phyloP scores from a whole-genome alignment of 2,797 vertebrate species.

The Rhabdomys pumilio region DNA sequence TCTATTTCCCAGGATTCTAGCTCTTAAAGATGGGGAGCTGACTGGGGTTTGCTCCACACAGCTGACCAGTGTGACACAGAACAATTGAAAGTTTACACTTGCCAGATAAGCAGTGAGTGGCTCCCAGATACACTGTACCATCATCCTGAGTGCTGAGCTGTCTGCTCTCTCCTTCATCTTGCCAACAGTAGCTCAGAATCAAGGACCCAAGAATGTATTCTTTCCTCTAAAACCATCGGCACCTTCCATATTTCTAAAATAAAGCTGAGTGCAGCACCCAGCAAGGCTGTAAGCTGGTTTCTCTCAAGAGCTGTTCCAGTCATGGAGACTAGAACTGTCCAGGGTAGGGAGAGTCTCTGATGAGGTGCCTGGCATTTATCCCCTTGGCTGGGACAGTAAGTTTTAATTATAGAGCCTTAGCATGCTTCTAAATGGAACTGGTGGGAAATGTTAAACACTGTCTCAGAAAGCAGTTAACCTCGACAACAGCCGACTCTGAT shows the following conservation, averaged over 20 bases:
- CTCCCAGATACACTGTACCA: not conserved
- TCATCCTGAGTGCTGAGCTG: not conserved
- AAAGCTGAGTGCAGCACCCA: not conserved
- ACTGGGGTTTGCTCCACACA: not conserved
- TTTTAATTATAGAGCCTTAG: constrained; percentile 79
- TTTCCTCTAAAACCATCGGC: not conserved
- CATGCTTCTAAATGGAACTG: constrained; percentile 32
- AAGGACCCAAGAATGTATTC: not conserved
- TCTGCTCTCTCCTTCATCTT: not conserved
- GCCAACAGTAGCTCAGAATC: not conserved
- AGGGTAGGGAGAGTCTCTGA: not conserved
- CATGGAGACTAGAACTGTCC: not conserved
- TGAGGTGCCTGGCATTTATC: constrained; percentile 60
- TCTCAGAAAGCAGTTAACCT: constrained; percentile 64
- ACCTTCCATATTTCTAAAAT: not conserved
- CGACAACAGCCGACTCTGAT: not conserved
- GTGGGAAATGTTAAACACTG: accelerated
- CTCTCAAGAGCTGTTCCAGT: accelerated
- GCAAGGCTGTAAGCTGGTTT: accelerated
- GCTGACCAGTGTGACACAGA: not conserved
- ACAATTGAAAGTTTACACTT: accelerated
- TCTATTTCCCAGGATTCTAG: not conserved
- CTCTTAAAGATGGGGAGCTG: not conserved
- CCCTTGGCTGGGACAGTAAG: not conserved
- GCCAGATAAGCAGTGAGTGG: accelerated